Percentiles rank a stretch among this genome's conserved stretches.
These are phyloP conservation scores for Cinara cedri DNA, from an alignment of 2,888 invertebrate species.

Conservation along the genomic window DNA sequence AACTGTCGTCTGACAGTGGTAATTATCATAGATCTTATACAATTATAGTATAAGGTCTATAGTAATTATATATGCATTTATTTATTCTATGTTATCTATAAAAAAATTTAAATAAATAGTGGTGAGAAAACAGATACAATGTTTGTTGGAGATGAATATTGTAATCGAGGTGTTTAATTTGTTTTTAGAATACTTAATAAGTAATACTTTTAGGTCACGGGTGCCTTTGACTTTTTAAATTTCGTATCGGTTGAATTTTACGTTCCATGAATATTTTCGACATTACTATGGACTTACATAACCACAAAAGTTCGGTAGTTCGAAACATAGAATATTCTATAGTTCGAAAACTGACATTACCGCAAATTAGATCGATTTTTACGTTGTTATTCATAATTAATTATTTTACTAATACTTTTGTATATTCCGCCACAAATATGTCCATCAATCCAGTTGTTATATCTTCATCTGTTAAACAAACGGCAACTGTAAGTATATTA, in stretches of 20 bases:
- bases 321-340: constrained; percentile 54
- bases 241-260: constrained; percentile 38
- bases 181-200: background rate
- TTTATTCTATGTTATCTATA: background rate
- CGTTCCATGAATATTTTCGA: constrained; percentile 38
- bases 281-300: constrained; percentile 52
- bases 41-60: no score
- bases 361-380: constrained; percentile 27
- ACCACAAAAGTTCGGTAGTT: constrained; percentile 53
- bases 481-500: constrained; percentile 75
- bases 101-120: background rate
- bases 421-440: constrained; percentile 58
- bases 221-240: constrained; percentile 7
- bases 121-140: background rate
- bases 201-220: no score
- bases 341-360: constrained; percentile 44
- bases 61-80: no score
- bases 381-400: background rate
- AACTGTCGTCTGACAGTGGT: background rate
- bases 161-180: background rate
- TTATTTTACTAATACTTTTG: background rate
- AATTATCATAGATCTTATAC: no score
- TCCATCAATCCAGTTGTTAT: constrained; percentile 75
- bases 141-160: background rate
- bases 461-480: constrained; percentile 82